Conservation (phyloP, 2,797 vertebrate genomes). For the Balearica regulorum region DNA sequence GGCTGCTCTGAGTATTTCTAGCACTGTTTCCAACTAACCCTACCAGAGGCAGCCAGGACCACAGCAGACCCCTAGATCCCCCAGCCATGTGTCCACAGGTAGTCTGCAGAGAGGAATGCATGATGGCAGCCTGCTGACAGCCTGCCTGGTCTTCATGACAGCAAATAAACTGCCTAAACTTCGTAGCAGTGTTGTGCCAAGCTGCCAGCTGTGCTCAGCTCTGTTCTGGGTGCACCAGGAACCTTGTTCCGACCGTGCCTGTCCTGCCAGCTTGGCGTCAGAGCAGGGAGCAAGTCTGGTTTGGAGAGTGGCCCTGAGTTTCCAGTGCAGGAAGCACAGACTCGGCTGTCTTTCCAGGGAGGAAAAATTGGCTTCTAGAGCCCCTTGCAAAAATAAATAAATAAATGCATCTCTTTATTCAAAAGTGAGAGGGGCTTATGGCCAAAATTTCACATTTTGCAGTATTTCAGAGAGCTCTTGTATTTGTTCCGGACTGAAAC, state of each 20-base stretch:
- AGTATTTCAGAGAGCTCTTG: not conserved
- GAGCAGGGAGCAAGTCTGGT: not conserved
- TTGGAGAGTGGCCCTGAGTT: not conserved
- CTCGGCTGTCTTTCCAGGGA: not conserved
- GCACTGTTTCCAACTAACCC: not conserved
- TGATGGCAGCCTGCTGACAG: not conserved
- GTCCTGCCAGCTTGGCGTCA: not conserved
- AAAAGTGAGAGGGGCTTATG: not conserved
- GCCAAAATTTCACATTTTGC: not conserved
- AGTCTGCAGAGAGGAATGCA: not conserved
- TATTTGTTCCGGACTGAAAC: not conserved
- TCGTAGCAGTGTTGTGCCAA: rapidly evolving
- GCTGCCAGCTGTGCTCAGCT: not conserved
- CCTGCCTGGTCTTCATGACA: not conserved
- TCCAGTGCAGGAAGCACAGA: not conserved
- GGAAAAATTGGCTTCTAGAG: not conserved
- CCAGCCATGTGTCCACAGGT: not conserved
- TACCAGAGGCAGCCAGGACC: not conserved
- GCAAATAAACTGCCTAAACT: not conserved
- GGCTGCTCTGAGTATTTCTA: not conserved
- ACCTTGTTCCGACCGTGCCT: not conserved
- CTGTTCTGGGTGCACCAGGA: not conserved
- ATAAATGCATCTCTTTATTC: not conserved
- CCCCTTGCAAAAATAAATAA: not conserved
- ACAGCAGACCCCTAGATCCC: no score